Percentiles rank a stretch among this genome's conserved stretches.
phyloP scores from a whole-genome alignment of 1,140 invertebrate genomes.

The Zophobas morio region DNA sequence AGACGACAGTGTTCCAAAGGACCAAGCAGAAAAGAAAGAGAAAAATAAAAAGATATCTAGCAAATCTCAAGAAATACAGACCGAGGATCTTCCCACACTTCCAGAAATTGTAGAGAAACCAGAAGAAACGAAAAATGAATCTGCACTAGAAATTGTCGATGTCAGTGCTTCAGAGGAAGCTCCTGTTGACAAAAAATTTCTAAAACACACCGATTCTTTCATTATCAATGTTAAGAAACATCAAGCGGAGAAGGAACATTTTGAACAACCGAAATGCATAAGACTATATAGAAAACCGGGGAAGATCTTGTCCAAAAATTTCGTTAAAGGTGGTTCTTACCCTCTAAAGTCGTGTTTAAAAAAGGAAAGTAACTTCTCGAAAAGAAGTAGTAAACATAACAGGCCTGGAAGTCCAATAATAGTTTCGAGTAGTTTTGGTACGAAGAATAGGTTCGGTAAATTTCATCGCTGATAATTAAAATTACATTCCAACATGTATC shows the following conservation, averaged over 20 bases:
- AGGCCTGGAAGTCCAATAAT: slow-evolving; percentile 60
- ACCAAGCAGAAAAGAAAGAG: neutral
- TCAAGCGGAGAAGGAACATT: slow-evolving; percentile 51
- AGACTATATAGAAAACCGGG: slow-evolving; percentile 56
- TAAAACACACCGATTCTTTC: slow-evolving; percentile 60
- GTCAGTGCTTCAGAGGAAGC: slow-evolving; percentile 2
- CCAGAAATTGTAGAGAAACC: neutral
- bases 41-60: slow-evolving; percentile 15
- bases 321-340: slow-evolving; percentile 61
- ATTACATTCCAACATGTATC: slow-evolving; percentile 7
- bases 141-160: too few species aligned
- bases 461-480: slow-evolving; percentile 1
- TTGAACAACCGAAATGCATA: slow-evolving; percentile 61
- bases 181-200: slow-evolving; percentile 30
- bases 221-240: slow-evolving; percentile 56
- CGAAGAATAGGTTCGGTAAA: neutral
- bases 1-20: neutral
- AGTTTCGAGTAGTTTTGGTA: slow-evolving; percentile 44
- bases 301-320: slow-evolving; percentile 41
- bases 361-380: slow-evolving; percentile 50
- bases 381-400: slow-evolving; percentile 46
- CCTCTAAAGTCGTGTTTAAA: slow-evolving; percentile 60
- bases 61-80: slow-evolving; percentile 56
- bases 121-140: slow-evolving; percentile 23
- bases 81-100: slow-evolving; percentile 33